These are phyloP conservation scores for Stenodema calcarata DNA, from an alignment of 2,888 invertebrate species.

Conservation along the genomic window DNA sequence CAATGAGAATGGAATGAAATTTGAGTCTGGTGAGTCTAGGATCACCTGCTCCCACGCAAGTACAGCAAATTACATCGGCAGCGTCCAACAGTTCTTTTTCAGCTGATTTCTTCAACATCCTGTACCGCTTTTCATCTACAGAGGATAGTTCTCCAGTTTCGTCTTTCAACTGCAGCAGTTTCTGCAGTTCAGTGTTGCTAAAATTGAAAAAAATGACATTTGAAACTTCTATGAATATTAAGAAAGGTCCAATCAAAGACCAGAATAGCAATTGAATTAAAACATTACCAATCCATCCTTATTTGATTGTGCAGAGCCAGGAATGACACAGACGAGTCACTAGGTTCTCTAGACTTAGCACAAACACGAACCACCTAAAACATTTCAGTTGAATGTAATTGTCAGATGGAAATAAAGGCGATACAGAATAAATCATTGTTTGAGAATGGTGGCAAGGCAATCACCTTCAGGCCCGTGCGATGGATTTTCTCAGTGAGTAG, in stretches of 20 bases:
- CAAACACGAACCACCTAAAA: conserved; percentile 78
- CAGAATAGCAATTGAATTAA: neutral
- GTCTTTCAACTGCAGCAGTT: conserved; percentile 94
- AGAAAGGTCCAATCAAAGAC: too few species aligned
- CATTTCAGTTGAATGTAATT: neutral
- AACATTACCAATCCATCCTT: conserved; percentile 78
- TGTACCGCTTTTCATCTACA: conserved; percentile 92
- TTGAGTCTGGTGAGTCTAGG: conserved; percentile 89
- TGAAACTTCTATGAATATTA: neutral
- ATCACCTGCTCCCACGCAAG: conserved; percentile 98
- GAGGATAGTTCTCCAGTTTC: conserved; percentile 97
- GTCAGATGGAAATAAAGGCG: too few species aligned
- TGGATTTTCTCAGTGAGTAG: conserved; percentile 99
- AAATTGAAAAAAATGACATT: conserved; percentile 5
- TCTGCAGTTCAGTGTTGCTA: conserved; percentile 83
- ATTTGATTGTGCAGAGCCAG: conserved; percentile 97
- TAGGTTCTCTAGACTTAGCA: conserved; percentile 97
- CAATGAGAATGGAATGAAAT: conserved; percentile 95
- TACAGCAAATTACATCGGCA: conserved; percentile 98
- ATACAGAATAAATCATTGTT: neutral
- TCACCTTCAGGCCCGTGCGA: conserved; percentile 87
- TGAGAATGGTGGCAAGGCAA: too few species aligned
- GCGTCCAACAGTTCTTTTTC: conserved; percentile 91
- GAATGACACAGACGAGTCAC: conserved; percentile 96
- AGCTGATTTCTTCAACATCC: conserved; percentile 86